Evolutionary conservation across 2,113 vertebrate genomes (phyloP).

Genomic region (Arizona elegans): DNA sequence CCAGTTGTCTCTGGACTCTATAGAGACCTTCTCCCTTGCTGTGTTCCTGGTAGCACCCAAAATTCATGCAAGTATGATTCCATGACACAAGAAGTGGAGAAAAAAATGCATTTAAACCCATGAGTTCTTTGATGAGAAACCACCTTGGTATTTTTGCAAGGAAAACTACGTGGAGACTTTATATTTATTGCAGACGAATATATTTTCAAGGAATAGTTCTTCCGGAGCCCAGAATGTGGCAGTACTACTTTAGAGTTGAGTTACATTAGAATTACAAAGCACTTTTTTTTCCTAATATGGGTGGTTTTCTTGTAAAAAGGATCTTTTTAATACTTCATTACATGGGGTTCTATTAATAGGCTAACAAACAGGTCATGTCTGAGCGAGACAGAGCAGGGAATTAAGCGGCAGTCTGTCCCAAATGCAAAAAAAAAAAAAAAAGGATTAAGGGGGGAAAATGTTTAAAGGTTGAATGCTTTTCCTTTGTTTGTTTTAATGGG

Average conservation of each 20-base stretch:
- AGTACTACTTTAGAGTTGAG: neutral
- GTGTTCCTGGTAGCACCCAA: neutral
- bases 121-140: neutral
- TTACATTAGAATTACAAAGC: neutral
- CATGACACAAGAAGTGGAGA: no score
- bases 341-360: neutral
- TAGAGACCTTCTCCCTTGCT: neutral
- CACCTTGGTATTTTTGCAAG: neutral
- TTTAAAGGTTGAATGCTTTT: neutral
- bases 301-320: conserved; percentile 9
- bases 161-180: neutral
- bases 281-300: neutral
- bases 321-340: conserved; percentile 21
- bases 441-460: neutral
- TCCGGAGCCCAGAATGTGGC: neutral
- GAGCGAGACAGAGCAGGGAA: neutral
- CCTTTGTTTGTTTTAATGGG: neutral
- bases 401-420: neutral
- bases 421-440: neutral
- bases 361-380: neutral
- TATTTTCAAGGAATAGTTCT: neutral
- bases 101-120: neutral
- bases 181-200: neutral
- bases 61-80: neutral
- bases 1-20: no score